phyloP scores from a whole-genome alignment of 2,888 invertebrate species.

The Lepidocyrtoides sp. region DNA sequence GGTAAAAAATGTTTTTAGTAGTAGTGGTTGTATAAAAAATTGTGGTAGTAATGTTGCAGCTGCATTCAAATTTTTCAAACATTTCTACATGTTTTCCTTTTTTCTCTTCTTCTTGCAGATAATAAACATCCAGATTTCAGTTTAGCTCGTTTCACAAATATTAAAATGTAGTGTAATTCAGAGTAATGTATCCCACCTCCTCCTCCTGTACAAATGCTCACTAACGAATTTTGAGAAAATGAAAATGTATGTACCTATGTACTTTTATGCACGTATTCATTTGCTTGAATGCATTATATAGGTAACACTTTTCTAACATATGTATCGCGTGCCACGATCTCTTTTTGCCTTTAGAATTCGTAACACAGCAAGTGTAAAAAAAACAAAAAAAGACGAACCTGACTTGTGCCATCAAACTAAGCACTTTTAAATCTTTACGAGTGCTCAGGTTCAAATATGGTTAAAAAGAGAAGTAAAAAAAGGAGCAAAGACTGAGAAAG shows the following conservation, averaged over 20 bases:
- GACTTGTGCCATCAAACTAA: constrained; percentile 66
- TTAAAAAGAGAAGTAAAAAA: constrained; percentile 32
- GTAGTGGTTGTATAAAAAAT: neutral
- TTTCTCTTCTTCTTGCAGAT: neutral
- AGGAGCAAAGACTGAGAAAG: constrained; percentile 36
- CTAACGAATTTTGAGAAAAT: neutral
- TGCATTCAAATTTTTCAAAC: neutral
- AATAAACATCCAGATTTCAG: neutral
- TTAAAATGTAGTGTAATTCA: neutral
- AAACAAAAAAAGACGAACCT: constrained; percentile 43
- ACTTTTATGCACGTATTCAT: too few relatives aligned
- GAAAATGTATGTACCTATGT: neutral
- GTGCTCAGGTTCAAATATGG: constrained; percentile 74
- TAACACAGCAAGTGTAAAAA: neutral
- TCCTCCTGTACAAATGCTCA: neutral
- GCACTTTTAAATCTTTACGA: constrained; percentile 65
- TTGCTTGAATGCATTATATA: neutral
- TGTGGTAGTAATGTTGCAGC: neutral
- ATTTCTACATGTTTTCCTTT: neutral
- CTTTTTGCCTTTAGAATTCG: constrained; percentile 13
- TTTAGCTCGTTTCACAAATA: neutral
- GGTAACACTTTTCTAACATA: neutral
- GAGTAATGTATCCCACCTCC: neutral
- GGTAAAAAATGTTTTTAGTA: neutral
- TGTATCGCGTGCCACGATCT: constrained; percentile 54